Percentiles rank a stretch among this genome's conserved stretches.
Conservation (phyloP, 1,140 invertebrate genomes). For the Tigriopus japonicus region DNA sequence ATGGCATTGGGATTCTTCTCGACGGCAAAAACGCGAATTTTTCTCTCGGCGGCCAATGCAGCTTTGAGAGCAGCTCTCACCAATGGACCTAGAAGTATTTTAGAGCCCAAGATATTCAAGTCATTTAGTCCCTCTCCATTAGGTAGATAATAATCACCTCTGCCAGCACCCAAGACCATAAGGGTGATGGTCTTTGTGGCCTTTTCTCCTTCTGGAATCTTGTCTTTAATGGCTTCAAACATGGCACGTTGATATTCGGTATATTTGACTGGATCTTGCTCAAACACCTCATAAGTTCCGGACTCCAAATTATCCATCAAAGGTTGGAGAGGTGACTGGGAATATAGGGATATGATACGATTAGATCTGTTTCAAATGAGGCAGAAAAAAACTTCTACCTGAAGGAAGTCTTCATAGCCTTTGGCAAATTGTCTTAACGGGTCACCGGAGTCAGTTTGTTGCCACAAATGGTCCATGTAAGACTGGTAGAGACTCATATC, state of each 20-base stretch:
- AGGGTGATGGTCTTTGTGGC: conserved; percentile 28
- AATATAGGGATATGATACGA: too few species aligned
- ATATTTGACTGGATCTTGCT: conserved; percentile 95
- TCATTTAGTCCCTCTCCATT: conserved; percentile 20
- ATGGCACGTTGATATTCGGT: conserved; percentile 70
- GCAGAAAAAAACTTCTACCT: too few species aligned
- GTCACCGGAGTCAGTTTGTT: conserved; percentile 25
- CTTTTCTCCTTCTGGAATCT: conserved; percentile 29
- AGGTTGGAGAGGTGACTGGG: conserved; percentile 57
- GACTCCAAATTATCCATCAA: conserved; percentile 88
- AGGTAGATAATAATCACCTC: conserved; percentile 76
- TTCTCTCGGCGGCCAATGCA: conserved; percentile 39
- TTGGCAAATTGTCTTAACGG: conserved; percentile 35
- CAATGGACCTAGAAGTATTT: too few species aligned
- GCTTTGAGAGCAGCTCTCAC: too few species aligned
- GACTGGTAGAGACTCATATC: conserved; percentile 50
- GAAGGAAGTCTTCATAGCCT: conserved; percentile 82
- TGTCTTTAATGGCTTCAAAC: conserved; percentile 45
- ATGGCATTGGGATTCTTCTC: conserved; percentile 97
- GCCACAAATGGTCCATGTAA: conserved; percentile 61
- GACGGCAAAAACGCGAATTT: conserved; percentile 68
- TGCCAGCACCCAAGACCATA: conserved; percentile 84
- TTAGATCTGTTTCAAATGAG: too few species aligned
- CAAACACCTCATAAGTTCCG: conserved; percentile 92
- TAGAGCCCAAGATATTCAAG: too few species aligned